Percentiles rank a stretch among this genome's conserved stretches.
Conservation (phyloP, 2,797 vertebrate species). For the Neosalanx taihuensis region DNA sequence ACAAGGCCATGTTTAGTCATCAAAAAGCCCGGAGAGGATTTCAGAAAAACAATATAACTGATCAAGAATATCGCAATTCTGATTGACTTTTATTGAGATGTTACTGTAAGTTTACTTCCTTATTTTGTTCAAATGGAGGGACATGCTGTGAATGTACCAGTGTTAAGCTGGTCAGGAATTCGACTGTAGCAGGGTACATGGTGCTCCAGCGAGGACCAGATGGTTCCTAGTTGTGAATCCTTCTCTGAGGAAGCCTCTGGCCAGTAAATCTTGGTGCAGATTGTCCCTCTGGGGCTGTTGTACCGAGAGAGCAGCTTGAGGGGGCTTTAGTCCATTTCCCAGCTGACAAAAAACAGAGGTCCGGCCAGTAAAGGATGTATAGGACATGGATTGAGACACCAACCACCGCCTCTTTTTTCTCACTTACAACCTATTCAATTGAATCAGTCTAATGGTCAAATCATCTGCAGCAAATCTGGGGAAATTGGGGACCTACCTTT, state of each 20-base stretch:
- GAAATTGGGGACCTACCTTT: too few species aligned
- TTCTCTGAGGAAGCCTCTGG: not conserved
- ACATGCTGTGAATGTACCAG: not conserved
- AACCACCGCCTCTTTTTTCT: not conserved
- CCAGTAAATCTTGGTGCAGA: conserved; percentile 8
- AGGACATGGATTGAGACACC: not conserved
- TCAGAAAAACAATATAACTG: too few species aligned
- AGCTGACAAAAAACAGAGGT: conserved; percentile 7
- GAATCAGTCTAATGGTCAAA: not conserved
- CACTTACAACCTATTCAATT: not conserved
- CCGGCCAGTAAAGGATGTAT: not conserved
- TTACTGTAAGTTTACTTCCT: conserved; percentile 22
- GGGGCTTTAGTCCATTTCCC: conserved; percentile 37
- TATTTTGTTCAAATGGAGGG: not conserved
- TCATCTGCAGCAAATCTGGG: not conserved
- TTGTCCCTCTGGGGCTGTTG: conserved; percentile 16
- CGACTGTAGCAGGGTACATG: not conserved
- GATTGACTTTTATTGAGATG: conserved; percentile 30
- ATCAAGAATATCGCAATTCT: not conserved
- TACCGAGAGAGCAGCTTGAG: conserved; percentile 16
- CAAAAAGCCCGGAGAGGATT: too few species aligned
- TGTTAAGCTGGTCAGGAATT: not conserved
- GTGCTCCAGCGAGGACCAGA: not conserved
- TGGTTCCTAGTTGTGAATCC: not conserved
- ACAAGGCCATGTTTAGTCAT: conserved; percentile 25